Percentiles rank a stretch among this genome's conserved stretches.
phyloP scores from a whole-genome alignment of 2,113 vertebrate species.

The Labrus mixtus region DNA sequence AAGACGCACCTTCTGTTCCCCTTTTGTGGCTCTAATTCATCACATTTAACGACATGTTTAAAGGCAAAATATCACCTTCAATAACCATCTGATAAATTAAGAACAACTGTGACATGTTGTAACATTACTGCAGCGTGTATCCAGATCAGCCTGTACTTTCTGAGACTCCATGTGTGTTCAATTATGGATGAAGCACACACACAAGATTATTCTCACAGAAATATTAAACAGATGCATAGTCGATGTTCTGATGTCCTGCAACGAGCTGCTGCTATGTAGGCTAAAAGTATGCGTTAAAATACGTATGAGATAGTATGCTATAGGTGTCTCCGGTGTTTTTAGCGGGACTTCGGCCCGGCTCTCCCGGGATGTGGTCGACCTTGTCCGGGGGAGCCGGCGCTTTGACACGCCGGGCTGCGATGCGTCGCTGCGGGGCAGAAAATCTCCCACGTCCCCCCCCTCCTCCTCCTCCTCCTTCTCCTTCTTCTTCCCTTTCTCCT shows the following conservation, averaged over 20 bases:
- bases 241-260: too few relatives aligned
- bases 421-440: constrained; percentile 4
- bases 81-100: not conserved
- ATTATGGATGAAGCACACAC: not conserved
- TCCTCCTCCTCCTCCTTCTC: too few relatives aligned
- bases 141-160: not conserved
- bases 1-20: constrained; percentile 1
- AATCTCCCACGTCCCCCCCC: not conserved
- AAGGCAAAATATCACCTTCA: not conserved
- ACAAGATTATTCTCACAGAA: too few relatives aligned
- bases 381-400: constrained; percentile 10
- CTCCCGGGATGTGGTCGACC: constrained; percentile 8
- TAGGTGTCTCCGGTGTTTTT: too few relatives aligned
- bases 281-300: too few relatives aligned
- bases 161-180: not conserved
- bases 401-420: constrained; percentile 18
- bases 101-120: not conserved
- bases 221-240: too few relatives aligned
- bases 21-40: not conserved
- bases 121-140: not conserved
- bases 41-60: too few relatives aligned
- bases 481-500: not conserved
- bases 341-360: not conserved
- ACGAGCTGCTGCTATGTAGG: too few relatives aligned
- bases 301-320: too few relatives aligned